A percentile compares a stretch with the other conserved stretches of the same genome.
phyloP scores from a whole-genome alignment of 2,797 vertebrate species.

The Arremon aurantiirostris region DNA sequence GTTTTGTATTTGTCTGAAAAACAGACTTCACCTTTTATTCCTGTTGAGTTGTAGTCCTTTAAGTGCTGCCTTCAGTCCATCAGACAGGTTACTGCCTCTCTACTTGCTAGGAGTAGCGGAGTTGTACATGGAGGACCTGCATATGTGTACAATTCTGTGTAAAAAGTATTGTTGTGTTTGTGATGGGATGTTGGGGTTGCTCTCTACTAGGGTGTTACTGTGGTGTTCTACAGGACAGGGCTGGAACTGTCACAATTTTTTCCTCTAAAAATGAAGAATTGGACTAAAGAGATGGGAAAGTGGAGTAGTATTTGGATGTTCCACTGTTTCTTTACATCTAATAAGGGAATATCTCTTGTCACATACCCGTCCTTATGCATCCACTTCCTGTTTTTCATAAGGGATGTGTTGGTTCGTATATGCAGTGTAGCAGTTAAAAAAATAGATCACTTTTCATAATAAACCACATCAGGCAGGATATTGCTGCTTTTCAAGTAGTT shows the following conservation, averaged over 20 bases:
- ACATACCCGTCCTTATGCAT: neutral
- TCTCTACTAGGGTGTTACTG: neutral
- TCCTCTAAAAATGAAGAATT: neutral
- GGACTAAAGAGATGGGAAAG: neutral
- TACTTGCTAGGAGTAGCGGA: neutral
- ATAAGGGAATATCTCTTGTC: neutral
- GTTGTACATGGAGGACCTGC: neutral
- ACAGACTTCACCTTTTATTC: neutral
- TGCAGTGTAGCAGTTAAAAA: neutral
- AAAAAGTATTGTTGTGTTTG: neutral
- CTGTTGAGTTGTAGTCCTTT: neutral
- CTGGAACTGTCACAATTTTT: neutral
- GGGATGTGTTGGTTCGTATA: fast-evolving
- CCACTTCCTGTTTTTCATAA: neutral
- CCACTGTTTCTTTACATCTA: neutral
- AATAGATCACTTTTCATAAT: neutral
- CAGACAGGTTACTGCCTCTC: neutral
- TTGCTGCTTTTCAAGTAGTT: neutral
- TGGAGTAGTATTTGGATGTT: neutral
- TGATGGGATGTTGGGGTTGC: neutral
- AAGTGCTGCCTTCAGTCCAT: neutral
- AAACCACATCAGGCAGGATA: neutral
- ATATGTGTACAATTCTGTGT: neutral
- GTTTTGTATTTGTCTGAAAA: neutral
- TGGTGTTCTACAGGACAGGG: neutral